Evolutionary conservation across 2,113 vertebrate species (phyloP).

Genomic region (Coracopsis vasa): DNA sequence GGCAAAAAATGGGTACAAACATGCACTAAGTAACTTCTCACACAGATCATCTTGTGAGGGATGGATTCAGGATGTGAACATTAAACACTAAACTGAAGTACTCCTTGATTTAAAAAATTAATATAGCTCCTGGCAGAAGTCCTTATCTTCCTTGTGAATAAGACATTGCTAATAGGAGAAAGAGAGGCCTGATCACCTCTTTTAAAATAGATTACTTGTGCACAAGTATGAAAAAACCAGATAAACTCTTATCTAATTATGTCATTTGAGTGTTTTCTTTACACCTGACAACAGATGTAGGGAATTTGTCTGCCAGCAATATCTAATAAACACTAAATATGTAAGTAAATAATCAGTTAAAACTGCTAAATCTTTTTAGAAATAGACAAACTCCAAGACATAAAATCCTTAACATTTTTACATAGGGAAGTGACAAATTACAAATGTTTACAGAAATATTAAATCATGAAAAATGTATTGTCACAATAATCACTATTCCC

Average conservation of each 20-base stretch:
- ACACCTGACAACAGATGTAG: not conserved
- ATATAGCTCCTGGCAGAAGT: not conserved
- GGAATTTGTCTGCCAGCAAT: not conserved
- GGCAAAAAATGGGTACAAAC: not conserved
- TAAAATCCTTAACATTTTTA: not conserved
- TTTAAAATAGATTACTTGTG: not conserved
- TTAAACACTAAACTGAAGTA: not conserved
- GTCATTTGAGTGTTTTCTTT: not conserved
- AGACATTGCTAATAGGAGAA: not conserved
- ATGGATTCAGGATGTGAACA: not conserved
- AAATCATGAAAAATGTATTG: not conserved
- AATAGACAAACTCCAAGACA: not conserved
- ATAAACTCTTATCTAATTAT: not conserved
- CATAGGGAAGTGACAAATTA: not conserved
- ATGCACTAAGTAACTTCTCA: not conserved
- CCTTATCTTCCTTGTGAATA: not conserved
- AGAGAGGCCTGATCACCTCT: not conserved
- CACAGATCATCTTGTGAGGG: not conserved
- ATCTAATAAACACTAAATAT: not conserved
- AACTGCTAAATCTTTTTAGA: not conserved
- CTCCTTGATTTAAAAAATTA: not conserved
- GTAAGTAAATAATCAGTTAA: not conserved
- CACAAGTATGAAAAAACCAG: not conserved
- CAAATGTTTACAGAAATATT: not conserved
- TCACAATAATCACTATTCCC: not conserved